Evolutionary conservation across 2,113 vertebrate genomes (phyloP), one percentile per base, ranked within the genome.

Genomic region (Percina caprodes): DNA sequence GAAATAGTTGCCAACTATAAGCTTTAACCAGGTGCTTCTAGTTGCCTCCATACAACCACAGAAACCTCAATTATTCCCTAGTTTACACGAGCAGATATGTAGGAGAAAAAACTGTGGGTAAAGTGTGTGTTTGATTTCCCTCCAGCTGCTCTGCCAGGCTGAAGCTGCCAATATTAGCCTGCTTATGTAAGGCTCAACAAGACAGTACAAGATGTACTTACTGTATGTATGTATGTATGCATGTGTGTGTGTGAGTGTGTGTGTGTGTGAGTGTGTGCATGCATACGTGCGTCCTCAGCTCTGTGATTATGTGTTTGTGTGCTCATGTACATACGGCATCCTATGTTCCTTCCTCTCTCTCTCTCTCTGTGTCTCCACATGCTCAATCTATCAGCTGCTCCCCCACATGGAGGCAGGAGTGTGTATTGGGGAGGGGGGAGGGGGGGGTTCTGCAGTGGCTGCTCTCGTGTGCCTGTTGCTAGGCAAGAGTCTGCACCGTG

Each of bases 381-480:
- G 82, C 84, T 85, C 69, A 13, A 77, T 86, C 85, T 76, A 72
- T 86, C 79, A 82, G 80, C 86, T 88, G 74, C 84, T 82, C 83
- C 73, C 83, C 80, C 83, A 69, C 79, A 77, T 15, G n/a, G 74
- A 74, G 54, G 55, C 48, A 65, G 73, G 51, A 30, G 21, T 13
- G 26, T 48, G n/a, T 18, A 51, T 18, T 8, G 33, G 2, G 39
- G 1, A 8, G 8, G 16, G 7, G 74, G 55, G 1, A 6, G 21
- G 1, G 11, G 19, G 19, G 12, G 46, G 30, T 5, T 83, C 77
- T 69, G 75, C 75, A 54, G 84, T 30, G 51, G 78, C 74, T 77
- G 70, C 77, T 49, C 84, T 86, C 10, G 59, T 81, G 89, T 79
- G 89, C 80, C 90, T 93, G 92, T 92, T 93, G 90, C 92, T 91